These are phyloP conservation scores for Nothocercus nigrocapillus DNA, from an alignment of 2,113 vertebrate species.

Conservation along the genomic window DNA sequence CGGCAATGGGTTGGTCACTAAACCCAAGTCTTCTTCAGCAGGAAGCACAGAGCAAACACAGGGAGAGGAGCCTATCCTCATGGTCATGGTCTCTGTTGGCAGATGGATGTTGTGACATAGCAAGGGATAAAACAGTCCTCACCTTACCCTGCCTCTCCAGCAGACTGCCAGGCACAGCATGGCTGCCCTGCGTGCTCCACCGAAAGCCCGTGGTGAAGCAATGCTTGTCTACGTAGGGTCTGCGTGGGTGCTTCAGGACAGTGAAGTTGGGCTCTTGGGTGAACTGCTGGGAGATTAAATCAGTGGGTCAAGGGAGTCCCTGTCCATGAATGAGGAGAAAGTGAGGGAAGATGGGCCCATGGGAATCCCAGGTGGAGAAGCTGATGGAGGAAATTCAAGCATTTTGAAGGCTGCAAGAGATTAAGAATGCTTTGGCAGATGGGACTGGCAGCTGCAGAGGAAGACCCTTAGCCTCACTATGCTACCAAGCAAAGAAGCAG, in stretches of 20 bases:
- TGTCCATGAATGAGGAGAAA: background rate
- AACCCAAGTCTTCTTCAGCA: background rate
- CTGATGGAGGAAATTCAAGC: background rate
- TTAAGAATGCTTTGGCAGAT: background rate
- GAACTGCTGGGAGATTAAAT: background rate
- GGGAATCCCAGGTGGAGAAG: background rate
- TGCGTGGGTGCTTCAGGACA: background rate
- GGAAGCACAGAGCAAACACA: background rate
- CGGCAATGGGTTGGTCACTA: too few species aligned
- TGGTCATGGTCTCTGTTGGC: rapidly evolving
- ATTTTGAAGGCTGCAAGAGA: background rate
- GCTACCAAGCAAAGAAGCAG: background rate
- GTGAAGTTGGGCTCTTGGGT: background rate
- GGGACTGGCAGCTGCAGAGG: background rate
- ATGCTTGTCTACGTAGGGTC: rapidly evolving
- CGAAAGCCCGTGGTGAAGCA: background rate
- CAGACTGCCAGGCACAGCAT: background rate
- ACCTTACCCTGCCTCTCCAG: background rate
- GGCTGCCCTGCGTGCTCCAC: background rate
- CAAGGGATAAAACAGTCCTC: background rate
- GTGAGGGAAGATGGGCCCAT: background rate
- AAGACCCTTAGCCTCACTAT: background rate
- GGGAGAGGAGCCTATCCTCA: background rate
- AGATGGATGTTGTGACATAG: rapidly evolving
- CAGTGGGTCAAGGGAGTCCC: background rate